A percentile compares a stretch with the other conserved stretches of the same genome.
Evolutionary conservation across 2,797 vertebrate species (phyloP).

Genomic region (Anguilla obscura): DNA sequence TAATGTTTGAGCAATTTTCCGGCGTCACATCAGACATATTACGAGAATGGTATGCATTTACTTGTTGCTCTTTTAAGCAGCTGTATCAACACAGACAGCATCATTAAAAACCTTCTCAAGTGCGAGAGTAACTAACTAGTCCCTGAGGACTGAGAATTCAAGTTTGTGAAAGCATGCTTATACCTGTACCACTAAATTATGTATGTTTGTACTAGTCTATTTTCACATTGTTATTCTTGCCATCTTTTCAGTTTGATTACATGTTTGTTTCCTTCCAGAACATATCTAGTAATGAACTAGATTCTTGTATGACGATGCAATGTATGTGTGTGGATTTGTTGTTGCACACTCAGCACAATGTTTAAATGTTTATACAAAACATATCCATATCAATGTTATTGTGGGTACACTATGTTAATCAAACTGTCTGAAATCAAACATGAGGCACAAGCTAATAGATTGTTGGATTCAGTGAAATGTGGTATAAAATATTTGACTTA

Average conservation of each 20-base stretch:
- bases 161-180: background rate
- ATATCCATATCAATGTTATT: background rate
- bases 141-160: background rate
- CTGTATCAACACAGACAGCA: constrained; percentile 63
- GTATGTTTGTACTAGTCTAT: background rate
- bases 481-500: background rate
- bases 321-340: background rate
- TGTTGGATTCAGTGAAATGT: background rate
- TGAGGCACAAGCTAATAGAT: background rate
- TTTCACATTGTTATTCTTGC: background rate
- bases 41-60: background rate
- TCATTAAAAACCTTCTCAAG: constrained; percentile 68
- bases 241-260: background rate
- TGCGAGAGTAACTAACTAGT: constrained; percentile 38
- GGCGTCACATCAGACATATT: background rate
- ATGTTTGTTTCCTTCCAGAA: background rate
- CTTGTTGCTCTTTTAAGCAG: constrained; percentile 31
- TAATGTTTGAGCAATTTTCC: too few relatives aligned
- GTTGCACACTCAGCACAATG: background rate
- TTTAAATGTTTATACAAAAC: background rate
- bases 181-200: background rate
- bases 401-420: background rate
- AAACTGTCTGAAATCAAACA: background rate
- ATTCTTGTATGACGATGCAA: background rate
- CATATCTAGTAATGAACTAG: background rate